phyloP scores from a whole-genome alignment of 2,113 vertebrate genomes.

The Onychostruthus taczanowskii region DNA sequence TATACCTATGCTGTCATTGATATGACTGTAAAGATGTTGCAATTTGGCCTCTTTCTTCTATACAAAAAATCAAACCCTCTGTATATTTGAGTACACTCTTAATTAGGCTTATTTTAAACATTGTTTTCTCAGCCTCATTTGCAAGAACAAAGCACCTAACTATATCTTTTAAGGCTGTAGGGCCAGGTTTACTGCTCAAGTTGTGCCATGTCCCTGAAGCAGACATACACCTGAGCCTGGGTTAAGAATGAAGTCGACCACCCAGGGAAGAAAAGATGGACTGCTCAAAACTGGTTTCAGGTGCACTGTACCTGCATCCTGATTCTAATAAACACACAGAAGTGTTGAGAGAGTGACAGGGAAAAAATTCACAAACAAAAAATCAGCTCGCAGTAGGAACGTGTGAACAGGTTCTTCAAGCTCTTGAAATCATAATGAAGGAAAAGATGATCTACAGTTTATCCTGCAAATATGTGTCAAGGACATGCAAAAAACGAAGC shows the following conservation, averaged over 20 bases:
- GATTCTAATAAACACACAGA: background rate
- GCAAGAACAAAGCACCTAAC: background rate
- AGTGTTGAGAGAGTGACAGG: background rate
- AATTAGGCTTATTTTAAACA: background rate
- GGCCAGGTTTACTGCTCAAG: background rate
- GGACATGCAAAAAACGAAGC: background rate
- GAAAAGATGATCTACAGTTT: background rate
- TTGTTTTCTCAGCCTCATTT: background rate
- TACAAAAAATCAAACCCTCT: background rate
- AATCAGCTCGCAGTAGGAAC: rapidly evolving
- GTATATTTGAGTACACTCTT: background rate
- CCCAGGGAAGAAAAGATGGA: too few relatives aligned
- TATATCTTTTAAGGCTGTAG: background rate
- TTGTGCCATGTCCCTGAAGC: background rate
- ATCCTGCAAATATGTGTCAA: background rate
- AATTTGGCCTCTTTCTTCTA: background rate
- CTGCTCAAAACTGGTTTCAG: background rate
- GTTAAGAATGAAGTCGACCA: background rate
- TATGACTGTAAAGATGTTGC: background rate
- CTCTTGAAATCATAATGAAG: background rate
- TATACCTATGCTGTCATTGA: background rate
- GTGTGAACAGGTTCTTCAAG: background rate
- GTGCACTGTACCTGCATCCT: background rate
- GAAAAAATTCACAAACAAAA: background rate
- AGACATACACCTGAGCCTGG: rapidly evolving